Conservation (phyloP, 2,797 vertebrate genomes). For the Sebastes hopkinsi region DNA sequence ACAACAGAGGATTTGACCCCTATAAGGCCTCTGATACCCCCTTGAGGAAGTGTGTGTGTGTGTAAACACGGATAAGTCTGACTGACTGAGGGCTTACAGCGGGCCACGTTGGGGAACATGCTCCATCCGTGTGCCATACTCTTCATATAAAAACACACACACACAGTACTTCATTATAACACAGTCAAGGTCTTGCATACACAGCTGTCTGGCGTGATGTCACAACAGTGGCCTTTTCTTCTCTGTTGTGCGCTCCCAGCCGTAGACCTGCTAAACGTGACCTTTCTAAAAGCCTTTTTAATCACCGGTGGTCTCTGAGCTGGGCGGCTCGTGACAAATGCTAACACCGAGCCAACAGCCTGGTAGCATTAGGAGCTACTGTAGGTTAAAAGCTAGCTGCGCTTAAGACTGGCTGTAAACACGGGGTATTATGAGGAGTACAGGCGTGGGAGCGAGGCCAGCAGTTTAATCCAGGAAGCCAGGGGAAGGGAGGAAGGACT, state of each 20-base stretch:
- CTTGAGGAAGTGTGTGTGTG: slow-evolving; percentile 42
- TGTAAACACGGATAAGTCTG: slow-evolving; percentile 54
- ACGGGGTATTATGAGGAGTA: slow-evolving; percentile 1
- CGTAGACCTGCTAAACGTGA: slow-evolving; percentile 34
- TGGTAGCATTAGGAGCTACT: slow-evolving; percentile 16
- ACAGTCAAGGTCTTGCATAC: not conserved
- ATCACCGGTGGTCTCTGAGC: slow-evolving; percentile 44
- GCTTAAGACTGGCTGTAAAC: slow-evolving; percentile 33
- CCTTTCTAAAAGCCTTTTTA: slow-evolving; percentile 50
- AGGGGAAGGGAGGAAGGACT: slow-evolving; percentile 6
- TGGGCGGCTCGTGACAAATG: slow-evolving; percentile 21
- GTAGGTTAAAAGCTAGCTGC: slow-evolving; percentile 8
- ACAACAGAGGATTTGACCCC: slow-evolving; percentile 41
- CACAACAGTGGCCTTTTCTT: slow-evolving; percentile 26
- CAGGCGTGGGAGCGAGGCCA: not conserved
- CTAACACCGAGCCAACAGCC: slow-evolving; percentile 24
- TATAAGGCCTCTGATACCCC: slow-evolving; percentile 44
- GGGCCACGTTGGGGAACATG: not conserved
- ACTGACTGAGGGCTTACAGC: slow-evolving; percentile 34
- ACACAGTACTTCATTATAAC: not conserved
- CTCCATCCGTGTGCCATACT: not conserved
- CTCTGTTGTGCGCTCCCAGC: not conserved
- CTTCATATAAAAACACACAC: not conserved
- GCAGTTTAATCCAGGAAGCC: slow-evolving; percentile 47
- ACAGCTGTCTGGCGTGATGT: slow-evolving; percentile 15